phyloP scores from a whole-genome alignment of 2,113 vertebrate species.

The Piprites chloris region DNA sequence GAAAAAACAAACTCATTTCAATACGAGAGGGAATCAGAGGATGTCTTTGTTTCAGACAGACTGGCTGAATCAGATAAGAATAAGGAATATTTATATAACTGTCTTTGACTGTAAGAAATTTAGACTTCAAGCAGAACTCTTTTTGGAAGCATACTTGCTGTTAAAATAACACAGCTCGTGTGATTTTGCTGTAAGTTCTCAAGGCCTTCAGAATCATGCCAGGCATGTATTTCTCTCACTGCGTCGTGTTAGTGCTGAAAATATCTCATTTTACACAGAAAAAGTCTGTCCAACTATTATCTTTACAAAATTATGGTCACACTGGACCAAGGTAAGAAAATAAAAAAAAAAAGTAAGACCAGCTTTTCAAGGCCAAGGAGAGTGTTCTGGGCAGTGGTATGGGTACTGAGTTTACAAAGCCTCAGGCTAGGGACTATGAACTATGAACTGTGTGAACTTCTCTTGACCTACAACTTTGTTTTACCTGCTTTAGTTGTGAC shows the following conservation, averaged over 20 bases:
- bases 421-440: not conserved
- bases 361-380: not conserved
- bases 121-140: not conserved
- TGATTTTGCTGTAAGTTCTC: not conserved
- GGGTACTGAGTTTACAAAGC: not conserved
- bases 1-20: not conserved
- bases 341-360: not conserved
- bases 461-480: not conserved
- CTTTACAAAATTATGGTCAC: not conserved
- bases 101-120: not conserved
- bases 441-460: not conserved
- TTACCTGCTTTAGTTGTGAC: not conserved
- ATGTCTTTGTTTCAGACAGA: not conserved
- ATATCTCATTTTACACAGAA: not conserved
- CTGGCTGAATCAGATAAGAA: not conserved
- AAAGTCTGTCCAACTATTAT: not conserved
- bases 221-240: not conserved
- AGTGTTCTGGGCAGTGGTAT: not conserved
- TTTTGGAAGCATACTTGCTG: not conserved
- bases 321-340: not conserved
- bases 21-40: not conserved
- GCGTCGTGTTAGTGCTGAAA: not conserved
- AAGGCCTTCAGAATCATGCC: not conserved
- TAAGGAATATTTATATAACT: not conserved
- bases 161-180: not conserved